phyloP scores from a whole-genome alignment of 2,888 invertebrate species.

The Dorcus hopei region DNA sequence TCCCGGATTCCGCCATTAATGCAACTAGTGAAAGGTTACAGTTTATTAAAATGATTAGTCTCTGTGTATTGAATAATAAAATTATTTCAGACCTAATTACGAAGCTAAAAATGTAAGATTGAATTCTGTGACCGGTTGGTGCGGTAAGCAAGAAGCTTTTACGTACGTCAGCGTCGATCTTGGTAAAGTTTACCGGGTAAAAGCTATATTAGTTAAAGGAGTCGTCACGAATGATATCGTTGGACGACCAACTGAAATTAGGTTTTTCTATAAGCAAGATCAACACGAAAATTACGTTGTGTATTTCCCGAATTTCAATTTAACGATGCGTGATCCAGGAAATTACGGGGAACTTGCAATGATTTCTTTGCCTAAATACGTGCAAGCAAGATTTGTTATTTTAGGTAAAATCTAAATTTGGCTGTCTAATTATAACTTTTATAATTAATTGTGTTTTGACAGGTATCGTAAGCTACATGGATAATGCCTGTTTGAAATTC shows the following conservation, averaged over 20 bases:
- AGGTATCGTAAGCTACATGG: conserved; percentile 95
- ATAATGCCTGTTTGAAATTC: conserved; percentile 93
- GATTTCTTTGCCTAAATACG: conserved; percentile 91
- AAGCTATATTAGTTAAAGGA: conserved; percentile 89
- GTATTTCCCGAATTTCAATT: conserved; percentile 93
- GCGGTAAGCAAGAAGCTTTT: conserved; percentile 94
- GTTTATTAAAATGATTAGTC: not conserved
- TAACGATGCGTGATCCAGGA: conserved; percentile 93
- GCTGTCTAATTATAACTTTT: not conserved
- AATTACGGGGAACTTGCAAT: conserved; percentile 95
- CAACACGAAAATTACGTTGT: conserved; percentile 94
- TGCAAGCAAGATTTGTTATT: conserved; percentile 90
- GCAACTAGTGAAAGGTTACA: conserved; percentile 75
- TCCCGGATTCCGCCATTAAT: conserved; percentile 93
- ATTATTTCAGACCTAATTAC: conserved; percentile 68
- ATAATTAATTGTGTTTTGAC: conserved; percentile 17
- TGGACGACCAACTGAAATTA: conserved; percentile 91
- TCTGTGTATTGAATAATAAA: not conserved
- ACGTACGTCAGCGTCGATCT: conserved; percentile 95
- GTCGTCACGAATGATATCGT: conserved; percentile 94
- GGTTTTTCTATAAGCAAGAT: conserved; percentile 95
- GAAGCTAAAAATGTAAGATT: conserved; percentile 85
- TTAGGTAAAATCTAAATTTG: conserved; percentile 50
- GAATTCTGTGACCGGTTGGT: conserved; percentile 94
- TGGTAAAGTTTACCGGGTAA: conserved; percentile 87